Evolutionary conservation across 1,140 invertebrate species (phyloP).

Genomic region (Drosophila yakuba): DNA sequence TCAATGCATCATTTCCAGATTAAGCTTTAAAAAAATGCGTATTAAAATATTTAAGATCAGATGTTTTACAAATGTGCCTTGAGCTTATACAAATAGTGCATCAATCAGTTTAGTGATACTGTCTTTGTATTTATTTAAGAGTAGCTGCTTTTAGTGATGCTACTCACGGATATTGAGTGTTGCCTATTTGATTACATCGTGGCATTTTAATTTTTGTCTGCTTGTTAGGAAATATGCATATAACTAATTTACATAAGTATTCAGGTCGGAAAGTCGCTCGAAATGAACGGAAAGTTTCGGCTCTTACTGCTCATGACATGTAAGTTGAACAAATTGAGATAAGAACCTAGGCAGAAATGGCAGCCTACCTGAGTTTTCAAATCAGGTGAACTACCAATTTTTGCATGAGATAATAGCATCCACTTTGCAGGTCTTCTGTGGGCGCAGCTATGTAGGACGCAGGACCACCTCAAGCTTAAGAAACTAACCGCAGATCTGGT

Average conservation of each 20-base stretch:
- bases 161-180: not conserved
- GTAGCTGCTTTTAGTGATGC: no score
- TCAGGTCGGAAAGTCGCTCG: not conserved
- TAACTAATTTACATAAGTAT: not conserved
- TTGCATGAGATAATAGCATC: not conserved
- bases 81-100: no score
- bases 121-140: no score
- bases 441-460: no score
- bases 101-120: no score
- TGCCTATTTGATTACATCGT: not conserved
- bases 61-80: no score
- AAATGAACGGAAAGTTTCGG: not conserved
- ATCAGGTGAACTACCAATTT: no score
- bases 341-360: not conserved
- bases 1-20: no score
- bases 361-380: no score
- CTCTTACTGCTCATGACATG: not conserved
- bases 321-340: not conserved
- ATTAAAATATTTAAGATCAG: no score
- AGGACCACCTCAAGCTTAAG: conserved; percentile 2
- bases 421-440: not conserved
- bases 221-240: not conserved
- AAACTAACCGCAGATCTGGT: not conserved
- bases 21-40: no score
- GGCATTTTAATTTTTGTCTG: not conserved